Percentiles rank a stretch among this genome's conserved stretches.
phyloP scores from a whole-genome alignment of 2,113 vertebrate genomes.

The Rhinichthys klamathensis region DNA sequence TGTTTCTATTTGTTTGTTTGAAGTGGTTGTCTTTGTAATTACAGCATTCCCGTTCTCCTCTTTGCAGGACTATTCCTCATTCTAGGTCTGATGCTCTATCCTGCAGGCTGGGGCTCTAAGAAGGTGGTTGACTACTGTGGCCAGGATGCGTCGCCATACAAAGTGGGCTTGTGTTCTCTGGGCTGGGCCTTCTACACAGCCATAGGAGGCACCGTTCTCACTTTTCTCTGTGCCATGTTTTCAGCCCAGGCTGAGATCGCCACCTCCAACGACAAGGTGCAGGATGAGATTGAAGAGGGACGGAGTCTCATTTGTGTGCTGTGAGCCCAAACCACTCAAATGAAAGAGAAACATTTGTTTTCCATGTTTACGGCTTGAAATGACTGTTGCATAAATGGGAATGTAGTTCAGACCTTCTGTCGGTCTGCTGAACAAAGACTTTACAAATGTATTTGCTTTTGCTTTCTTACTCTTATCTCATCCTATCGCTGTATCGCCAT shows the following conservation, averaged over 20 bases:
- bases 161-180: constrained; percentile 83
- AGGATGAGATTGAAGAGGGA: constrained; percentile 90
- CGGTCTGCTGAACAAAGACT: background rate
- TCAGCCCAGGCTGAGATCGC: constrained; percentile 89
- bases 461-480: background rate
- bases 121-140: constrained; percentile 85
- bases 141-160: constrained; percentile 83
- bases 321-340: constrained; percentile 1
- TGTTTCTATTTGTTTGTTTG: background rate
- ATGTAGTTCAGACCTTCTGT: constrained; percentile 3
- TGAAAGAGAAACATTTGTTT: background rate
- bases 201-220: constrained; percentile 83
- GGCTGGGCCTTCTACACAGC: constrained; percentile 91
- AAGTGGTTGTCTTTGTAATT: background rate
- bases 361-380: constrained; percentile 7
- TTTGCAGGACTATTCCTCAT: constrained; percentile 86
- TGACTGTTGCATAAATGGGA: constrained; percentile 2
- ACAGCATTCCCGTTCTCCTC: background rate
- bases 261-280: constrained; percentile 89
- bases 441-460: constrained; percentile 2
- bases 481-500: background rate
- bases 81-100: constrained; percentile 86
- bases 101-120: constrained; percentile 87
- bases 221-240: constrained; percentile 87
- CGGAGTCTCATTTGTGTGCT: constrained; percentile 88